These are phyloP conservation scores for Drosophila lowei DNA, from an alignment of 1,140 invertebrate species.

Conservation along the genomic window DNA sequence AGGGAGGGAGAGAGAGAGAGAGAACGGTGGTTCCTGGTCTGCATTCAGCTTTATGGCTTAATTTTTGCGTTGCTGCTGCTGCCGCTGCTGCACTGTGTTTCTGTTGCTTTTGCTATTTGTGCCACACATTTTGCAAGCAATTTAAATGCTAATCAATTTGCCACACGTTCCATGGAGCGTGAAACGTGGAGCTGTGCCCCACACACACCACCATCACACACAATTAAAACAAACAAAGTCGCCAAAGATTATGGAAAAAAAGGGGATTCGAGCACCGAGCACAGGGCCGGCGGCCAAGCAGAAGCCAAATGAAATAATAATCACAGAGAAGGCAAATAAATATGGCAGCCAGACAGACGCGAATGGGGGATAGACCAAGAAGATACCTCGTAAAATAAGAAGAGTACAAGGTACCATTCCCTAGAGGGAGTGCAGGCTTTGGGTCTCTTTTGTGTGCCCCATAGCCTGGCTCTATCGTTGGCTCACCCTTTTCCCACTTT, in stretches of 20 bases:
- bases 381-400: background rate
- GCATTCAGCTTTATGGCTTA: conserved; percentile 66
- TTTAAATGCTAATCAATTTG: conserved; percentile 79
- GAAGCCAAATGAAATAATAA: conserved; percentile 56
- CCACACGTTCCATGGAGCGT: conserved; percentile 31
- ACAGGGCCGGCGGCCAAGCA: conserved; percentile 2
- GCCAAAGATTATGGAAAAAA: conserved; percentile 50
- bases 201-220: conserved; percentile 6
- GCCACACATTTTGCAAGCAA: conserved; percentile 69
- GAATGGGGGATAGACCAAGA: background rate
- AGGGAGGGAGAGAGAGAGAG: background rate
- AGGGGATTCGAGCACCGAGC: background rate
- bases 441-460: no score
- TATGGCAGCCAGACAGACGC: conserved; percentile 14
- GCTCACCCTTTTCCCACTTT: background rate
- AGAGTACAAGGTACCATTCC: no score
- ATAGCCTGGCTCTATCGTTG: no score
- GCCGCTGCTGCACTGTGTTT: background rate
- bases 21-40: conserved; percentile 20
- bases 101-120: conserved; percentile 33
- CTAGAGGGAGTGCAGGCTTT: no score
- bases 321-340: conserved; percentile 55
- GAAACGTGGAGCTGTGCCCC: conserved; percentile 42
- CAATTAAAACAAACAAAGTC: conserved; percentile 56
- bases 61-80: conserved; percentile 40